Conservation (phyloP, 2,888 invertebrate species). For the Drosophila kambysellisi region DNA sequence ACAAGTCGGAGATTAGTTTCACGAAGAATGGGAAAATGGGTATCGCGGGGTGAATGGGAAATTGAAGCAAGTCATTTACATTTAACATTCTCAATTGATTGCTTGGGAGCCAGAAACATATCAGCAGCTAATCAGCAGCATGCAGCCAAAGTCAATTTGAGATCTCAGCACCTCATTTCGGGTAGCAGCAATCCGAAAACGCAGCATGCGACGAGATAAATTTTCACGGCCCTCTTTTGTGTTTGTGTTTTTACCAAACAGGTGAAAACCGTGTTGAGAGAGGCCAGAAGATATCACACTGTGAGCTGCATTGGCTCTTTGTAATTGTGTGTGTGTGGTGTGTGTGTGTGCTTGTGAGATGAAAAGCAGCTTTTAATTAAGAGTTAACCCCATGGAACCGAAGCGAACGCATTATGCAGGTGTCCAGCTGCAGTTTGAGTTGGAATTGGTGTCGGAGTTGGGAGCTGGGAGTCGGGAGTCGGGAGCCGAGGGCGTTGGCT, state of each 20-base stretch:
- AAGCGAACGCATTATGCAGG: conserved; percentile 51
- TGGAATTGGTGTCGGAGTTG: background rate
- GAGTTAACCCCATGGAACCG: conserved; percentile 44
- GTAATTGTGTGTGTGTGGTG: background rate
- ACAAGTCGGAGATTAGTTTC: conserved; percentile 35
- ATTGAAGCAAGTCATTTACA: conserved; percentile 57
- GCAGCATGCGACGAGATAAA: conserved; percentile 52
- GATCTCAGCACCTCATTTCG: conserved; percentile 75
- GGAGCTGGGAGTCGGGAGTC: background rate
- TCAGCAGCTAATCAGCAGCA: conserved; percentile 79
- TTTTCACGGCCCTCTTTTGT: conserved; percentile 61
- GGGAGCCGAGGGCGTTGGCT: conserved; percentile 26
- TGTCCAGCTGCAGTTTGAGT: conserved; percentile 45
- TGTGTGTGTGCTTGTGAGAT: conserved; percentile 36
- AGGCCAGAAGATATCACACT: conserved; percentile 51
- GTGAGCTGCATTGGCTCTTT: conserved; percentile 45
- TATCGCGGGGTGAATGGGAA: background rate
- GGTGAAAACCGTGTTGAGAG: conserved; percentile 25
- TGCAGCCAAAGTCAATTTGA: conserved; percentile 67
- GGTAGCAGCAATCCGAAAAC: conserved; percentile 55
- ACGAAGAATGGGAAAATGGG: conserved; percentile 30
- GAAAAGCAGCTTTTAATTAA: conserved; percentile 79
- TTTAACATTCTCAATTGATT: conserved; percentile 66
- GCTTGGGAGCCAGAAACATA: conserved; percentile 62
- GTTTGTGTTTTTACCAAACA: conserved; percentile 24